Base-by-base conservation (phyloP, 2,113 vertebrate genomes). In the Alligator mississippiensis region DNA sequence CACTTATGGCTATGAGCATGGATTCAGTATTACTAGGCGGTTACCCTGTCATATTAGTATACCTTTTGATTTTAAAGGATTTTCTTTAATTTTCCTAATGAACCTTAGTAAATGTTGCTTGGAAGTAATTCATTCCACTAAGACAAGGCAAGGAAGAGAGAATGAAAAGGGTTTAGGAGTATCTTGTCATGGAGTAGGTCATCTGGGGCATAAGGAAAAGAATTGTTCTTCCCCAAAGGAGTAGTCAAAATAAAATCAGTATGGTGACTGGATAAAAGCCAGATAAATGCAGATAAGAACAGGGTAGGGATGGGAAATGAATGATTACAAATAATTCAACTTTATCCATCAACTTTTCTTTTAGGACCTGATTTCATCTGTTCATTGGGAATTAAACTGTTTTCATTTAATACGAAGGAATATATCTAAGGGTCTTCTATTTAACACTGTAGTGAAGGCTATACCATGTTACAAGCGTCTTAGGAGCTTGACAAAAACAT, bases 341-440 rank as follows among this genome's bases (percentile, higher is more conserved):
- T 6, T 3, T 83, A 62, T 54, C 77, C 16, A 63, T 63, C 34
- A 30, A 22, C 59, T 81, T 75, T 76, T 27, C 27, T 86, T 77
- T 79, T 86, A 55, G 76, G 82, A 89, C 17, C 17, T 30, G 72
- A 54, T 72, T 89, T 89, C 17, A 19, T 86, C 93, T 79, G 86
- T 66, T 21, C 28, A 12, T 74, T 83, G 60, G 80, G 79, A 58
- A 21, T 68, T 75, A 55, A 19, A 14, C 63, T 75, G 34, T 87
- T 95, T 86, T 77, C 21, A 80, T 91, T 77, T 84, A 17, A 77
- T 68, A 5, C 15, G 62, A 72, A 80, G 79, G 28, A 60, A 18
- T 2, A 34, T 28, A 72, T 54, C 34, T 77, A 6, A 2, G 1
- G 14, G 58, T 86, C 54, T 72, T 70, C 55, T 66, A 28, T 54